phyloP scores from a whole-genome alignment of 2,888 invertebrate species.

The Sisyra nigra region DNA sequence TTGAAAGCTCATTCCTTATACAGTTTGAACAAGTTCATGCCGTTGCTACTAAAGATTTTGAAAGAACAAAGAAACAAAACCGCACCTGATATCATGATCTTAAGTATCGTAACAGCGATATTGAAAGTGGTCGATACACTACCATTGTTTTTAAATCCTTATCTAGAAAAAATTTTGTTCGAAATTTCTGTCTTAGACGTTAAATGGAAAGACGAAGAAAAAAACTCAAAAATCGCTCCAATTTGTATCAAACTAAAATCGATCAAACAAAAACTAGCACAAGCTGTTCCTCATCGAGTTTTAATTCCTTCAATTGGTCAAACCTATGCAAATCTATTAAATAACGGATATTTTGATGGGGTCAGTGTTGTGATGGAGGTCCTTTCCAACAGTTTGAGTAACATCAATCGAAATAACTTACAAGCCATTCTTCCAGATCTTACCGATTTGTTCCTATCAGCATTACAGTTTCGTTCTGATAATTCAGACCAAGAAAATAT shows the following conservation, averaged over 20 bases:
- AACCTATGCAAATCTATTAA: constrained; percentile 42
- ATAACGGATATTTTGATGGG: constrained; percentile 39
- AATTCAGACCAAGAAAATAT: constrained; percentile 23
- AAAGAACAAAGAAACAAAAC: constrained; percentile 41
- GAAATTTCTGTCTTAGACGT: constrained; percentile 42
- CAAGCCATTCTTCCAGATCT: constrained; percentile 48
- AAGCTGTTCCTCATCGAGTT: constrained; percentile 52
- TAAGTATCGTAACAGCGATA: constrained; percentile 62
- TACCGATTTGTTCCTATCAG: constrained; percentile 55
- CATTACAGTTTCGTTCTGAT: constrained; percentile 49
- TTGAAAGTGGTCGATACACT: constrained; percentile 70
- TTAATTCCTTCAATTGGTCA: constrained; percentile 57
- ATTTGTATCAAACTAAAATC: constrained; percentile 39
- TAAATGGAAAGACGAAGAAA: constrained; percentile 31
- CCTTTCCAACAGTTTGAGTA: constrained; percentile 52
- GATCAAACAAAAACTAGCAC: constrained; percentile 51
- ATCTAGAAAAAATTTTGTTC: constrained; percentile 53
- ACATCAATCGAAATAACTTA: constrained; percentile 45
- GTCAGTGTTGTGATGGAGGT: constrained; percentile 60
- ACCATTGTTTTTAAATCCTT: constrained; percentile 72
- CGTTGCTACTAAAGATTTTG: constrained; percentile 48
- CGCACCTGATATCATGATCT: constrained; percentile 41
- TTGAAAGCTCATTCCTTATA: constrained; percentile 60
- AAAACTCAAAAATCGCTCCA: constrained; percentile 33
- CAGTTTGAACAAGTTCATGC: constrained; percentile 64